phyloP scores from a whole-genome alignment of 1,140 invertebrate species.

The Anadara kagoshimensis region DNA sequence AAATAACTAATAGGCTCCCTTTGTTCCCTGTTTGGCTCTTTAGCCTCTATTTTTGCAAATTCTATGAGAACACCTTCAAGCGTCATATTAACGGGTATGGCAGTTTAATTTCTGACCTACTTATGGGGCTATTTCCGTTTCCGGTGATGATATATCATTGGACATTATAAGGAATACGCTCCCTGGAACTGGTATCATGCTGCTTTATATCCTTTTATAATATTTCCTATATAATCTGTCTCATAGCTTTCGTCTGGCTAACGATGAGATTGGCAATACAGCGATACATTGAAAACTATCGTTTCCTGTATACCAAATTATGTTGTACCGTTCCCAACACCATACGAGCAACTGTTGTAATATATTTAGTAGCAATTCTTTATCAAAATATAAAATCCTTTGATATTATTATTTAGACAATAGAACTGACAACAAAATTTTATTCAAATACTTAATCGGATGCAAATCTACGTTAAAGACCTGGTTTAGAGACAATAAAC shows the following conservation, averaged over 20 bases:
- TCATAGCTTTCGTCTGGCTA: no score
- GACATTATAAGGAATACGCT: slow-evolving; percentile 81
- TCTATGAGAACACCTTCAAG: no score
- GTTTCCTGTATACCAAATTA: slow-evolving; percentile 86
- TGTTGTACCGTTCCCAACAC: slow-evolving; percentile 92
- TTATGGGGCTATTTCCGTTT: no score
- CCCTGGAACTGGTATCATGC: no score
- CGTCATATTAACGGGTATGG: slow-evolving; percentile 81
- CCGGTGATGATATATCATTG: slow-evolving; percentile 73
- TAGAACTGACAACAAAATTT: no score
- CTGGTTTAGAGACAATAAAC: no score
- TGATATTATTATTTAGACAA: slow-evolving; percentile 79
- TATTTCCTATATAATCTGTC: no score
- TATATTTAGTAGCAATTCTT: slow-evolving; percentile 82
- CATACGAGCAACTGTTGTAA: slow-evolving; percentile 83
- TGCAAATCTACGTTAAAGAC: no score
- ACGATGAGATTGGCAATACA: slow-evolving; percentile 84
- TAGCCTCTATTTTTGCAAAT: no score
- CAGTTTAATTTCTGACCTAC: slow-evolving; percentile 67
- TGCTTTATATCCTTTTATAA: no score
- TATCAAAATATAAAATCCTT: slow-evolving; percentile 86
- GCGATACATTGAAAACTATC: slow-evolving; percentile 91
- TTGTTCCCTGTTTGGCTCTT: no score
- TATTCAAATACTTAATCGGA: slow-evolving; percentile 63
- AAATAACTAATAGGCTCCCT: no score